These are phyloP conservation scores for Spialia ferax DNA, from an alignment of 2,888 invertebrate species.

Conservation along the genomic window DNA sequence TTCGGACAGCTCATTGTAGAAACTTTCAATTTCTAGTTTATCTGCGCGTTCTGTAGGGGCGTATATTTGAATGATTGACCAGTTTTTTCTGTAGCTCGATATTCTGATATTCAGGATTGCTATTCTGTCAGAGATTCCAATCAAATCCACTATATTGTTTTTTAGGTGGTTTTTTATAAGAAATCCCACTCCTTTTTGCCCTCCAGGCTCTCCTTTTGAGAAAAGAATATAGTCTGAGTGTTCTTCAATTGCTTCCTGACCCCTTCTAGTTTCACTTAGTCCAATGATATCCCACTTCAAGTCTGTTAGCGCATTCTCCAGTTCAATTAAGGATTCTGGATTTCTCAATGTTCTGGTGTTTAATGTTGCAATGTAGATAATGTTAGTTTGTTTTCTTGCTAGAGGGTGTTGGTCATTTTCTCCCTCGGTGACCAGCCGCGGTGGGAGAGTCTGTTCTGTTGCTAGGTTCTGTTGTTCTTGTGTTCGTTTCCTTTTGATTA, in stretches of 20 bases:
- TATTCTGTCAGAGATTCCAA: constrained; percentile 45
- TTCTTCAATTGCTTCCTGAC: constrained; percentile 41
- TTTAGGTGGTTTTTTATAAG: constrained; percentile 42
- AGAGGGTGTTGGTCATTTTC: neutral
- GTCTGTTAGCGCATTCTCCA: neutral
- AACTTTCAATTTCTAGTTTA: neutral
- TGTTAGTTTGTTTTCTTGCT: neutral
- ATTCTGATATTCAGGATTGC: constrained; percentile 42
- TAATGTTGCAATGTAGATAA: neutral
- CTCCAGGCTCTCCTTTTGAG: constrained; percentile 45
- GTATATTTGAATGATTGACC: constrained; percentile 44
- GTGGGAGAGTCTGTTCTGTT: neutral
- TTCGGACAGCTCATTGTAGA: constrained; percentile 13
- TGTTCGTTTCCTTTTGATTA: neutral
- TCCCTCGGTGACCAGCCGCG: neutral
- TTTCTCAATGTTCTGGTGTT: neutral
- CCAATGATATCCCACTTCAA: constrained; percentile 19
- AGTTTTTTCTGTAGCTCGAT: constrained; percentile 33
- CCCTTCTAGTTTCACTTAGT: constrained; percentile 44
- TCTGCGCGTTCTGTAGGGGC: constrained; percentile 40
- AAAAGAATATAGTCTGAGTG: constrained; percentile 39
- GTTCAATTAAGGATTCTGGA: neutral
- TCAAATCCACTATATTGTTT: constrained; percentile 43
- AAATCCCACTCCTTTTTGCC: constrained; percentile 45
- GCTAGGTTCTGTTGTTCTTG: neutral